A percentile compares a stretch with the other conserved stretches of the same genome.
These are phyloP conservation scores for Chymomyza procnemis DNA, from an alignment of 2,888 invertebrate species.

Conservation along the genomic window DNA sequence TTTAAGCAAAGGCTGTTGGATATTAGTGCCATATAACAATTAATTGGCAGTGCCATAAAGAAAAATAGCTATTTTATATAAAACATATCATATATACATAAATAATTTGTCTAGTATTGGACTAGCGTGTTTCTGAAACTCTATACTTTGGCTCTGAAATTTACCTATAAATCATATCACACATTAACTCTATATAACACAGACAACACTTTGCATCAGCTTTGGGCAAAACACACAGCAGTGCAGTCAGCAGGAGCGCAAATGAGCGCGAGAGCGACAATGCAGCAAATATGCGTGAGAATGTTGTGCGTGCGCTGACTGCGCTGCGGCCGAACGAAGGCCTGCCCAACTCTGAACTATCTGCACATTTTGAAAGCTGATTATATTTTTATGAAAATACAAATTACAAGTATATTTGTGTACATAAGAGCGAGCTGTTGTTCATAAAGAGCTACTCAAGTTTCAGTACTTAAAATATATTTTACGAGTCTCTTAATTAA, in stretches of 20 bases:
- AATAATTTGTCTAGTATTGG: not conserved
- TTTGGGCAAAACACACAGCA: too few species aligned
- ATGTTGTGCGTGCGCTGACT: too few species aligned
- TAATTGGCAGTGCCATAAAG: too few species aligned
- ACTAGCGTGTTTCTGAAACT: not conserved
- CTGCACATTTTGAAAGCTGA: too few species aligned
- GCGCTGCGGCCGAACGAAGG: too few species aligned
- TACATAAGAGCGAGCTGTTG: conserved; percentile 3
- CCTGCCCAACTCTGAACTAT: too few species aligned
- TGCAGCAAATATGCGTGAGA: too few species aligned
- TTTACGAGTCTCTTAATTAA: not conserved
- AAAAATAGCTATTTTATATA: not conserved
- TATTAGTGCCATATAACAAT: too few species aligned
- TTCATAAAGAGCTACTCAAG: not conserved
- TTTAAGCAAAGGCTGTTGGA: too few species aligned
- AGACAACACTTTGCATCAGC: too few species aligned
- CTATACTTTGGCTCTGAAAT: not conserved
- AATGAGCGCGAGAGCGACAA: too few species aligned
- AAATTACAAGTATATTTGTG: not conserved
- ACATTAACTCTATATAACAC: not conserved
- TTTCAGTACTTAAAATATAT: not conserved
- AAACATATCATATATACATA: not conserved
- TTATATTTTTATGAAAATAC: not conserved
- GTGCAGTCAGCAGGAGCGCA: too few species aligned
- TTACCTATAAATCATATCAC: not conserved